Conservation (phyloP, 2,113 vertebrate genomes). For the Terrapene triunguis region DNA sequence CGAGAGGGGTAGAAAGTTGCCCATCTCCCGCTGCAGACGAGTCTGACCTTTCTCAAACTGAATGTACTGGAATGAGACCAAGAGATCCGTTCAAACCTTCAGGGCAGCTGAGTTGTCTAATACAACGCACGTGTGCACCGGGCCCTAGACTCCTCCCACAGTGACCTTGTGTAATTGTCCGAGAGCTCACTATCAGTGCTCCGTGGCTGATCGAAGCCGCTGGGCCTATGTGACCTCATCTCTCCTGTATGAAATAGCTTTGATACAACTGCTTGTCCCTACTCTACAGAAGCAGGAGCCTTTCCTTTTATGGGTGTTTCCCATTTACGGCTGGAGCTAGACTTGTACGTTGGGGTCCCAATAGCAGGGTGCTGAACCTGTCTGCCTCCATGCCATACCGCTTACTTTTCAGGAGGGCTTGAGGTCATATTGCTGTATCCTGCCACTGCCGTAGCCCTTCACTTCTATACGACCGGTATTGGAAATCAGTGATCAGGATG, state of each 20-base stretch:
- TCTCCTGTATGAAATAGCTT: not conserved
- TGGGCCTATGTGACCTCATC: not conserved
- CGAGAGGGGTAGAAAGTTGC: not conserved
- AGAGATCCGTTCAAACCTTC: not conserved
- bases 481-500: not conserved
- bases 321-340: not conserved
- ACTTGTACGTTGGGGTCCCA: not conserved
- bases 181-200: not conserved
- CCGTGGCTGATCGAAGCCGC: not conserved
- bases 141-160: not conserved
- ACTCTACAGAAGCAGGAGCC: not conserved
- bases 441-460: not conserved
- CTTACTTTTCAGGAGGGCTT: not conserved
- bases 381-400: not conserved
- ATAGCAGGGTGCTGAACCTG: no score
- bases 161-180: not conserved
- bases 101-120: no score
- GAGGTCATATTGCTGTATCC: not conserved
- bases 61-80: not conserved
- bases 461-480: fast-evolving
- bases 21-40: not conserved
- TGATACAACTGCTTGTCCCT: not conserved
- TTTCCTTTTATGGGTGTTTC: not conserved
- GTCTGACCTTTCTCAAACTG: not conserved
- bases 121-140: no score